Conservation (phyloP, 2,888 invertebrate species). For the Brenthis ino region DNA sequence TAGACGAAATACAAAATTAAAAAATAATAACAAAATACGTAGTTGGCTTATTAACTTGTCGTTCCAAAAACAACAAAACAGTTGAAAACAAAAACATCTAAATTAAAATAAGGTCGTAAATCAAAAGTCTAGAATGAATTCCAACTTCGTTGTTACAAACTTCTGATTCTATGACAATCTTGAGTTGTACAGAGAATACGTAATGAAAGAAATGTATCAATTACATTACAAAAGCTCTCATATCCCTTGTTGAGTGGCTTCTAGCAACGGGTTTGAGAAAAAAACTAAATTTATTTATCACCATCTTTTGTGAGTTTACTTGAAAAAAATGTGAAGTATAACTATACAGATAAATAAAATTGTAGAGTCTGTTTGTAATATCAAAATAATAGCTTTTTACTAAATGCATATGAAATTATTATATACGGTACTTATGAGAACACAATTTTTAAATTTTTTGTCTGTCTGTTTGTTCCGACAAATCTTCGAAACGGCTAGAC, state of each 20-base stretch:
- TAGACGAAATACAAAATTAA: no score
- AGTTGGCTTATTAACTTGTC: no score
- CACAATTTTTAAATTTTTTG: no score
- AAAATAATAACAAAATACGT: no score
- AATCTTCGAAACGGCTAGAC: no score
- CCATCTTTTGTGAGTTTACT: slow-evolving; percentile 2
- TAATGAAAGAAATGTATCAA: slow-evolving; percentile 24
- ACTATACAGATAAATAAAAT: no score
- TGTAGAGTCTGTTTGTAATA: no score
- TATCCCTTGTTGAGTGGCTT: slow-evolving; percentile 12
- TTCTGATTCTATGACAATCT: slow-evolving; percentile 14
- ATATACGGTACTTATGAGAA: no score
- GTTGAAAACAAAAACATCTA: background rate
- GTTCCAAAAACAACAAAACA: background rate
- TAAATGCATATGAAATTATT: no score
- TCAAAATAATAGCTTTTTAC: no score
- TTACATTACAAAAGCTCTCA: slow-evolving; percentile 22
- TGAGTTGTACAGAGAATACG: slow-evolving; percentile 20
- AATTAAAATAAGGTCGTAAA: slow-evolving; percentile 11
- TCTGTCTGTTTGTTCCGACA: no score
- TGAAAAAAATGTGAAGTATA: no score
- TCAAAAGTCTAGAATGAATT: slow-evolving; percentile 19
- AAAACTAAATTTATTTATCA: slow-evolving; percentile 7
- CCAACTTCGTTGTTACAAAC: slow-evolving; percentile 1
- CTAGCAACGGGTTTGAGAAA: background rate